Percentiles rank a stretch among this genome's conserved stretches.
Evolutionary conservation across 2,113 vertebrate genomes (phyloP).

Genomic region (Gulo gulo): DNA sequence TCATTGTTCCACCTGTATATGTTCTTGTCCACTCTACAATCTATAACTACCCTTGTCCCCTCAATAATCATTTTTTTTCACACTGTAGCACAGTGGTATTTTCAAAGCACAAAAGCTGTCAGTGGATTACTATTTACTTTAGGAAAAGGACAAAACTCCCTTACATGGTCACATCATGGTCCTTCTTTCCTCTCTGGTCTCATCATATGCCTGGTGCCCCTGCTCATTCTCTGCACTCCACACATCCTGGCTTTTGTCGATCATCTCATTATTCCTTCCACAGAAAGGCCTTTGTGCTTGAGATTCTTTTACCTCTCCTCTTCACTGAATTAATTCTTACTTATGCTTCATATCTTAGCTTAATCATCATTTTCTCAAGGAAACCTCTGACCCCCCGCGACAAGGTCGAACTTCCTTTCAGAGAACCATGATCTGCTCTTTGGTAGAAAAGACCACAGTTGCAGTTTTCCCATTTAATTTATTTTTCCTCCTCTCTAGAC

Average conservation of each 20-base stretch:
- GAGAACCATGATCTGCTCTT: background rate
- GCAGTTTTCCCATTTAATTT: background rate
- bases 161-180: background rate
- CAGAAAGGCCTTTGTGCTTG: background rate
- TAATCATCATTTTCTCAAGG: background rate
- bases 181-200: background rate
- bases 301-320: background rate
- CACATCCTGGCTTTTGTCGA: background rate
- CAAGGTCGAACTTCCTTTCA: background rate
- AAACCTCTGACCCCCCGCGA: background rate
- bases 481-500: background rate
- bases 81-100: background rate
- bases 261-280: background rate
- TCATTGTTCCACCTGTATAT: too few species aligned
- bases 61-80: background rate
- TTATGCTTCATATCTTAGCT: background rate
- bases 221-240: background rate
- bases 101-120: background rate
- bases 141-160: background rate
- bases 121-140: background rate
- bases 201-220: background rate
- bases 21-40: background rate
- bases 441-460: background rate
- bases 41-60: background rate
- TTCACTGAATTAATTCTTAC: conserved; percentile 27